phyloP scores from a whole-genome alignment of 2,888 invertebrate species.

The Hyposoter dolosus region DNA sequence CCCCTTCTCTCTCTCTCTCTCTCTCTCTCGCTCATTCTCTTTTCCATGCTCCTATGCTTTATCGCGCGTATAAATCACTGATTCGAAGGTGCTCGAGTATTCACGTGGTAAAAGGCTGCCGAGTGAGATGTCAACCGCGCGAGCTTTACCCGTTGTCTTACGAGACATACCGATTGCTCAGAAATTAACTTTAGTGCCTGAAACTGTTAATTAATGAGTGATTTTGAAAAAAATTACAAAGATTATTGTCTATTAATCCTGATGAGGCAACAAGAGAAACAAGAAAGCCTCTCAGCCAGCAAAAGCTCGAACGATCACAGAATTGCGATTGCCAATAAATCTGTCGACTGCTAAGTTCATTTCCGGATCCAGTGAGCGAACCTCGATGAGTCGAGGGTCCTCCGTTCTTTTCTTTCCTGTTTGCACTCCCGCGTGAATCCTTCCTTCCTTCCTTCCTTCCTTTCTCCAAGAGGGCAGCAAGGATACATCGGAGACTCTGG shows the following conservation, averaged over 20 bases:
- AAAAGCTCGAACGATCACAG: not conserved
- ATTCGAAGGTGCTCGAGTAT: conserved; percentile 37
- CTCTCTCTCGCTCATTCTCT: not conserved
- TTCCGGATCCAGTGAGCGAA: conserved; percentile 22
- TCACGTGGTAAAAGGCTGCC: conserved; percentile 1
- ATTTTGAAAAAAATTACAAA: not conserved
- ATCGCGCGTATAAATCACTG: conserved; percentile 60
- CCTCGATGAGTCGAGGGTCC: not conserved
- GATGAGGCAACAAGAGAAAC: not conserved
- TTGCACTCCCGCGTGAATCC: not conserved
- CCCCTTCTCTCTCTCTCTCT: not conserved
- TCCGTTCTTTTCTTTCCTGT: not conserved
- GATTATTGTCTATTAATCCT: not conserved
- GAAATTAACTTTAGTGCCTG: not conserved
- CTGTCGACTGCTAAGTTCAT: conserved; percentile 23
- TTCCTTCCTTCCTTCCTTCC: not conserved
- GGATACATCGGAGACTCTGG: conserved; percentile 11
- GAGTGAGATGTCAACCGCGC: conserved; percentile 57
- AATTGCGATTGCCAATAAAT: conserved; percentile 42
- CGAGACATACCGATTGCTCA: not conserved
- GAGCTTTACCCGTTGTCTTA: conserved; percentile 42
- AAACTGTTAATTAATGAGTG: not conserved
- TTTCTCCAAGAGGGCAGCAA: not conserved
- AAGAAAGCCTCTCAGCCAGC: not conserved
- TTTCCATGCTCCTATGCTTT: conserved; percentile 54